A percentile compares a stretch with the other conserved stretches of the same genome.
Conservation (phyloP, 2,113 vertebrate species). For the Myiagra hebetior region DNA sequence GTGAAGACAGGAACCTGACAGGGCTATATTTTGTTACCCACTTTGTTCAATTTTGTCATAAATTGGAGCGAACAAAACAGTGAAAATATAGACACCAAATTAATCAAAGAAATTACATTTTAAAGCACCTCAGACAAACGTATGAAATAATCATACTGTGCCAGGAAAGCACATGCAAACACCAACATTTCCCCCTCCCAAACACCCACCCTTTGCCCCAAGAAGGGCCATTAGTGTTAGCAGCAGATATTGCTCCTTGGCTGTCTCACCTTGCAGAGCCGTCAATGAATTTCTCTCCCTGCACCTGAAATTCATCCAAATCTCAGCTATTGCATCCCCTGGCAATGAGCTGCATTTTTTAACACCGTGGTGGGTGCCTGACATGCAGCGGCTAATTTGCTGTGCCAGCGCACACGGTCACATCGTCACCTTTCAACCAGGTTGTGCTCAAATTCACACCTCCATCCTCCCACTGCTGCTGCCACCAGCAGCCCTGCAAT, state of each 20-base stretch:
- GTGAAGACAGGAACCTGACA: constrained; percentile 66
- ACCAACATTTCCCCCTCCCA: neutral
- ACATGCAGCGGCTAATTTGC: neutral
- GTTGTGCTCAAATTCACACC: neutral
- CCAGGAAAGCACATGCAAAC: neutral
- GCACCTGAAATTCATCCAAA: neutral
- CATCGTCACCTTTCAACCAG: rapidly evolving
- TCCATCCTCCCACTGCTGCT: neutral
- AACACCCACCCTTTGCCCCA: neutral
- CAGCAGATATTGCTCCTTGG: neutral
- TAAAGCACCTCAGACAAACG: constrained; percentile 46
- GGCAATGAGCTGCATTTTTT: neutral
- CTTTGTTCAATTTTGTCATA: constrained; percentile 68
- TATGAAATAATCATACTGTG: neutral
- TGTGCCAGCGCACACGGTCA: rapidly evolving
- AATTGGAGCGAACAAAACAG: constrained; percentile 60
- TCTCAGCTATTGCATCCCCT: neutral
- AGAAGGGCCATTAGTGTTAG: neutral
- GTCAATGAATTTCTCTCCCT: neutral
- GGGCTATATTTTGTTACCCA: constrained; percentile 71
- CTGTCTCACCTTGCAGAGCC: neutral
- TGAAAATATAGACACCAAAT: constrained; percentile 65
- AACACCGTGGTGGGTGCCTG: rapidly evolving
- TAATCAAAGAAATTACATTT: constrained; percentile 68
- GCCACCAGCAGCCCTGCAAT: neutral